These are phyloP conservation scores for Sigmodon hispidus DNA, from an alignment of 2,113 vertebrate species.

Conservation along the genomic window DNA sequence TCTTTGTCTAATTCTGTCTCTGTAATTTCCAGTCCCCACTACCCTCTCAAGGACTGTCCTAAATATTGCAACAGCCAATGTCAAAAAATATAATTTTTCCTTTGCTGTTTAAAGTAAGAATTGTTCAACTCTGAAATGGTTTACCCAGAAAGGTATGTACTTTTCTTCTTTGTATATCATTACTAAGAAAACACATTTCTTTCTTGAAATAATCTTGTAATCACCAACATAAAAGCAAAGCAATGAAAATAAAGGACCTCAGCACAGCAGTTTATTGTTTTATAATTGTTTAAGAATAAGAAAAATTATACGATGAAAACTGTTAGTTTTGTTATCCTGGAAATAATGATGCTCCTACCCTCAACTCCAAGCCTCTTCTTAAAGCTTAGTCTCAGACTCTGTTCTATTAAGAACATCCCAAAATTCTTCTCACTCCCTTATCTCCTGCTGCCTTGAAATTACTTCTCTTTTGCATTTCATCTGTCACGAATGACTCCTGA, in stretches of 20 bases:
- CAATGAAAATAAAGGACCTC: neutral
- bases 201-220: neutral
- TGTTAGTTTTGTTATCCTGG: neutral
- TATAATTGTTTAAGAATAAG: neutral
- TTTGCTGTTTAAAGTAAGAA: neutral
- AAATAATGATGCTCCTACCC: neutral
- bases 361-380: neutral
- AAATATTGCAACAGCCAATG: no score
- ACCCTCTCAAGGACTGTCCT: no score
- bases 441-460: neutral
- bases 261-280: neutral
- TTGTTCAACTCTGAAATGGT: conserved; percentile 19
- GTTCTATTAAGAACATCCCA: neutral
- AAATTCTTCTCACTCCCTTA: neutral
- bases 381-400: neutral
- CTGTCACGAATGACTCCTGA: conserved; percentile 30
- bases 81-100: neutral
- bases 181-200: neutral
- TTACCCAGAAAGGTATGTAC: neutral
- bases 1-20: no score
- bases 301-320: neutral
- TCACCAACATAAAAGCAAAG: conserved; percentile 18
- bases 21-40: no score
- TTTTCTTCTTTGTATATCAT: neutral
- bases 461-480: neutral